Evolutionary conservation across 2,113 vertebrate genomes (phyloP), one percentile per base, ranked within the genome.

Genomic region (Leucosticte australis): DNA sequence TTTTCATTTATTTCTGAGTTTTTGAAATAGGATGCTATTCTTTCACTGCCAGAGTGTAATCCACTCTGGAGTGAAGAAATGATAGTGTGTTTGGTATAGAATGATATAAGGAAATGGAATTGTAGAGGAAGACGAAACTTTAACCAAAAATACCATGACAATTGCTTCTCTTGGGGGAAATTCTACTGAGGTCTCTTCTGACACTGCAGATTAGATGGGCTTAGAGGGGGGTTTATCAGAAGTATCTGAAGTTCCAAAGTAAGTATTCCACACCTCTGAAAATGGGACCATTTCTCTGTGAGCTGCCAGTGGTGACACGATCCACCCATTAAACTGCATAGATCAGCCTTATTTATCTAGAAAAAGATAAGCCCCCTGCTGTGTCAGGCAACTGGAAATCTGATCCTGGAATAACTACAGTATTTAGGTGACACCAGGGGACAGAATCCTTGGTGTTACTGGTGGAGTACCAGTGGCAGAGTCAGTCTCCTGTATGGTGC

Each of bases 401-500:
- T 65, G 67, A 60, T 49, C 59, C 67, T 65, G 28, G 71, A 79
- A 68, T 62, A 79, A 65, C 13, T 21, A 4, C 41, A 30, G 47
- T 41, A 3, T 50, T 47, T 31, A 20, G 22, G 59, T 42, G 44
- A 30, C 27, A 30, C 31, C 15, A 33, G 53, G 47, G 42, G 30
- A 17, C 44, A 41, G 57, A 30, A n/a, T 53, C 44, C n/a, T 19
- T 30, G 37, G 7, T 46, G 71, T 42, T 35, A 30, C 4, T 42
- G 31, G n/a, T 62, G 44, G 62, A n/a, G 26, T 7, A 24, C 24
- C 1, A 1, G 30, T 22, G 49, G 73, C 46, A 70, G 46, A 11
- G 7, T 17, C 2, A 2, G 17, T 15, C 42, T 24, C 33, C 22
- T 11, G 3, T 9, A 0, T 3, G 3, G 23, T 8, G 26, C 35